Conservation (phyloP, 2,888 invertebrate genomes). For the Oligia strigilis region DNA sequence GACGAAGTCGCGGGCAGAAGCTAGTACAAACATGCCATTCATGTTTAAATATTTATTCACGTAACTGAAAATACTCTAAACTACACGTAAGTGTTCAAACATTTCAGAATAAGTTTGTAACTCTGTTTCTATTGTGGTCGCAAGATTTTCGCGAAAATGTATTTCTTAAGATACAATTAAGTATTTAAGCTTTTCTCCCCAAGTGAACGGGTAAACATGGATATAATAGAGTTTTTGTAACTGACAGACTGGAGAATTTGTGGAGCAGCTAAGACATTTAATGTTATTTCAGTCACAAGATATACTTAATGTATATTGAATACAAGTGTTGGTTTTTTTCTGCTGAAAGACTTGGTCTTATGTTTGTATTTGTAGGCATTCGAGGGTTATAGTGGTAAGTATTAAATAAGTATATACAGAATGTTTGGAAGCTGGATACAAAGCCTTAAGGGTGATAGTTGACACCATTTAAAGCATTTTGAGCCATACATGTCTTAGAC, state of each 20-base stretch:
- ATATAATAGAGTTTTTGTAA: neutral
- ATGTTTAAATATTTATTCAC: neutral
- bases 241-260: constrained; percentile 9
- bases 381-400: neutral
- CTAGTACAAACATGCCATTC: too few relatives aligned
- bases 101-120: neutral
- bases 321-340: neutral
- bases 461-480: too few relatives aligned
- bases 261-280: neutral
- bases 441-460: too few relatives aligned
- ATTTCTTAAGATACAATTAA: neutral
- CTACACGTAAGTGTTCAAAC: neutral
- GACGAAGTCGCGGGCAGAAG: too few relatives aligned
- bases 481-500: too few relatives aligned
- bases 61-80: neutral
- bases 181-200: neutral
- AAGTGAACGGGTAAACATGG: neutral
- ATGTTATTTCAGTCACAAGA: neutral
- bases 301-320: neutral
- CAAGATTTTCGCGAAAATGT: constrained; percentile 8
- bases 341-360: neutral
- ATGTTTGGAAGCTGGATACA: too few relatives aligned
- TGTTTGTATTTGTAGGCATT: neutral
- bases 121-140: neutral
- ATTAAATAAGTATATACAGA: neutral